These are phyloP conservation scores for Xyrichtys novacula DNA, from an alignment of 2,797 vertebrate species.

Conservation along the genomic window DNA sequence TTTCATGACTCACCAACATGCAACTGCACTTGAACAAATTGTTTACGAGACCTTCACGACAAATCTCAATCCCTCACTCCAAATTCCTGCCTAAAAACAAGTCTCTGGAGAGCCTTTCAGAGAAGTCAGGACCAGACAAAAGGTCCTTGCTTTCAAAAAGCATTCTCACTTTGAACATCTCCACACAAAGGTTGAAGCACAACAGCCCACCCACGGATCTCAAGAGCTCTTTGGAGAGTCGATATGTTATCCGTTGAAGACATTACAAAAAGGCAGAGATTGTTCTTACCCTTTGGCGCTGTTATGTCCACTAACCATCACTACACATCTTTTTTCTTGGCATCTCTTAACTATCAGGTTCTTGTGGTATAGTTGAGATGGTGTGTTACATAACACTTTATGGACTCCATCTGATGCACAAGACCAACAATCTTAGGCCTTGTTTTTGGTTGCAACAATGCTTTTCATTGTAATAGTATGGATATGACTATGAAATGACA, in stretches of 20 bases:
- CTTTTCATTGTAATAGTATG: too few species aligned
- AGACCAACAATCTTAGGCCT: too few species aligned
- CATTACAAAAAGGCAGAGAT: constrained; percentile 6
- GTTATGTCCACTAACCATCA: neutral
- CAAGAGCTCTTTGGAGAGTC: neutral
- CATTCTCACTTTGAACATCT: constrained; percentile 4
- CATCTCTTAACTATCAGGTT: neutral
- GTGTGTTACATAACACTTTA: neutral
- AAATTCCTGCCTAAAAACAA: neutral
- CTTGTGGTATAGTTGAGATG: neutral
- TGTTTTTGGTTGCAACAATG: too few species aligned
- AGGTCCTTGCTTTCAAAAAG: constrained; percentile 13
- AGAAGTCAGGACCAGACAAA: constrained; percentile 2
- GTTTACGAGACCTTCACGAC: neutral
- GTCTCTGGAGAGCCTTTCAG: neutral
- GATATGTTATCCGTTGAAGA: constrained; percentile 11
- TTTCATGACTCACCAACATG: neutral
- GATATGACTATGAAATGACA: too few species aligned
- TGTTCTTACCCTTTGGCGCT: neutral
- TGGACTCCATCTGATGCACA: neutral
- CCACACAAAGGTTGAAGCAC: constrained; percentile 5
- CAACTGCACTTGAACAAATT: neutral
- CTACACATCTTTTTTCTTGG: neutral
- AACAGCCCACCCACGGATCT: constrained; percentile 16
- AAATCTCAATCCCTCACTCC: neutral